Conservation (phyloP, 1,140 invertebrate genomes). For the Bombus waltoni region DNA sequence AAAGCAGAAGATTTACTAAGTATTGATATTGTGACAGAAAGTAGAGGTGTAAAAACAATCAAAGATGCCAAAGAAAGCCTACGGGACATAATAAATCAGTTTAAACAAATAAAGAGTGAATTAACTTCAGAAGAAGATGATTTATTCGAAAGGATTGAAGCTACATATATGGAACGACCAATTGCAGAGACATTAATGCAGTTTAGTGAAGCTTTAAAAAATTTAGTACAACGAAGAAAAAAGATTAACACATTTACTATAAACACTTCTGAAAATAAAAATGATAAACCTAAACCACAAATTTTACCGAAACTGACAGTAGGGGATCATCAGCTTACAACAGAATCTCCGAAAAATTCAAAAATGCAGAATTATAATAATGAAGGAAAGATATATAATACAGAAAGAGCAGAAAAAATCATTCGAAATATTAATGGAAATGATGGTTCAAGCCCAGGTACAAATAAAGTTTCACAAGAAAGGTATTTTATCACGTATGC, state of each 20-base stretch:
- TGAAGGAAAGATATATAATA: not conserved
- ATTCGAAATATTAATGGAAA: conserved; percentile 1
- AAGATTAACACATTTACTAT: conserved; percentile 25
- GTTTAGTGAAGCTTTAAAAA: conserved; percentile 78
- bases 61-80: conserved; percentile 76
- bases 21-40: conserved; percentile 43
- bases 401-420: not conserved
- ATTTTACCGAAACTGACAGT: not conserved
- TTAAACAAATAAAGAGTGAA: conserved; percentile 77
- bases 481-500: conserved; percentile 12
- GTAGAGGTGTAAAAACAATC: conserved; percentile 35
- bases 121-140: conserved; percentile 76
- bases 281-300: not conserved
- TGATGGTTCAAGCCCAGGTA: conserved; percentile 4
- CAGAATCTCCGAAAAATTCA: conserved; percentile 2
- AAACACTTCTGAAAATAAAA: conserved; percentile 1
- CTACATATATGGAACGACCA: conserved; percentile 74
- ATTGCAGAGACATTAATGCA: conserved; percentile 77
- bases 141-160: conserved; percentile 75
- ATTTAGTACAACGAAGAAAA: conserved; percentile 73
- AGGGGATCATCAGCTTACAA: not conserved
- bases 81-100: conserved; percentile 78
- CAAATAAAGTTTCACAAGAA: conserved; percentile 20
- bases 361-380: conserved; percentile 22
- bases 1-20: conserved; percentile 34